Percentiles rank a stretch among this genome's conserved stretches.
phyloP scores from a whole-genome alignment of 2,113 vertebrate genomes.

The Acrocephalus arundinaceus region DNA sequence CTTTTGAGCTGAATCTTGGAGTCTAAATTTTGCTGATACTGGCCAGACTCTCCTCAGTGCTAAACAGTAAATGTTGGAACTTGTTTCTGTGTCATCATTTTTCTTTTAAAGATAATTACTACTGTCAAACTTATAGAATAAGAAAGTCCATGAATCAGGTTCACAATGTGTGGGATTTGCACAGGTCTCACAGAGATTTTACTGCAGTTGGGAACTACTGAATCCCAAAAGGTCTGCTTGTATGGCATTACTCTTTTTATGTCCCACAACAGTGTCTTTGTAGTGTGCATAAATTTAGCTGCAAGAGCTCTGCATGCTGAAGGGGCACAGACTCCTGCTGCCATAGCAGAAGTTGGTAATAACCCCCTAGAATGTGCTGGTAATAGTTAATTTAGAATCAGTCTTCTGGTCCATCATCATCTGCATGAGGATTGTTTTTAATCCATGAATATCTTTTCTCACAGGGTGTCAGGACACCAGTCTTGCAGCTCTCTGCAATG shows the following conservation, averaged over 20 bases:
- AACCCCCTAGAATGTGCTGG: not conserved
- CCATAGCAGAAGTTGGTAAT: not conserved
- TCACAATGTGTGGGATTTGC: not conserved
- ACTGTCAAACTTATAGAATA: not conserved
- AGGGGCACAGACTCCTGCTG: not conserved
- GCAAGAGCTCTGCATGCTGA: not conserved
- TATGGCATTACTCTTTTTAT: not conserved
- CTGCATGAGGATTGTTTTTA: not conserved
- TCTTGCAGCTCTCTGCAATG: constrained; percentile 92
- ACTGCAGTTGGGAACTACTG: not conserved
- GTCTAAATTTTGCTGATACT: not conserved
- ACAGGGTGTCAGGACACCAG: constrained; percentile 91
- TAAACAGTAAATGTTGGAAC: not conserved
- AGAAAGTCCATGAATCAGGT: not conserved
- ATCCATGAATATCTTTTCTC: not conserved
- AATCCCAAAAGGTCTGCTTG: not conserved
- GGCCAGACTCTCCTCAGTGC: not conserved
- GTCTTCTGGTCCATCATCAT: not conserved
- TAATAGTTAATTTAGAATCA: not conserved
- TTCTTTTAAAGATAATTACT: not conserved
- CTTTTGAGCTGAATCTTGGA: not conserved
- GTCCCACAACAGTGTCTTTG: not conserved
- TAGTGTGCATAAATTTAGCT: not conserved
- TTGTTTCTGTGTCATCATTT: not conserved
- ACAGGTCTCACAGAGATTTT: not conserved